phyloP scores from a whole-genome alignment of 1,140 invertebrate species.

The Cotesia typhae region DNA sequence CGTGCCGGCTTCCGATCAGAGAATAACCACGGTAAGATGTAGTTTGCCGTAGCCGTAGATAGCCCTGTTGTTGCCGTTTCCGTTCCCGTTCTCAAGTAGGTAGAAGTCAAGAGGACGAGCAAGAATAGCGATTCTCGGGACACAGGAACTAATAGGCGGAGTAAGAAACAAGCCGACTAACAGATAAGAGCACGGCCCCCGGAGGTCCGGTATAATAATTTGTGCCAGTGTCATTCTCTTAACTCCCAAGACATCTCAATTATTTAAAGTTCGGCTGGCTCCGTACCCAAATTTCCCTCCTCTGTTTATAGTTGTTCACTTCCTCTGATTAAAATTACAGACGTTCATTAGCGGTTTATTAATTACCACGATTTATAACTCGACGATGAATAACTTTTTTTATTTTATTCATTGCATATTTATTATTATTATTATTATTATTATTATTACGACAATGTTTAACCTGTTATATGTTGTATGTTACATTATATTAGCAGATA shows the following conservation, averaged over 20 bases:
- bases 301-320: too few relatives aligned
- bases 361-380: too few relatives aligned
- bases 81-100: conserved; percentile 31
- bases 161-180: conserved; percentile 54
- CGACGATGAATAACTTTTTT: too few relatives aligned
- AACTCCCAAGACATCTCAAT: conserved; percentile 41
- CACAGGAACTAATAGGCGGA: conserved; percentile 59
- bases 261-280: conserved; percentile 12
- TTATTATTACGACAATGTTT: too few relatives aligned
- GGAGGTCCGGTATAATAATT: conserved; percentile 43
- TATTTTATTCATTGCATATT: too few relatives aligned
- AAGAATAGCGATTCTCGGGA: conserved; percentile 37
- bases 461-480: too few relatives aligned
- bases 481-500: too few relatives aligned
- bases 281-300: not conserved
- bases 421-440: too few relatives aligned
- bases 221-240: conserved; percentile 27
- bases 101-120: conserved; percentile 8
- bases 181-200: conserved; percentile 51
- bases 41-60: conserved; percentile 20
- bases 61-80: conserved; percentile 20
- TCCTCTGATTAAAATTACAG: too few relatives aligned
- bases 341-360: too few relatives aligned
- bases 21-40: not conserved
- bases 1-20: conserved; percentile 2